Percentiles rank a stretch among this genome's conserved stretches.
Evolutionary conservation across 2,888 invertebrate species (phyloP).

Genomic region (Cryptus viduatorius): DNA sequence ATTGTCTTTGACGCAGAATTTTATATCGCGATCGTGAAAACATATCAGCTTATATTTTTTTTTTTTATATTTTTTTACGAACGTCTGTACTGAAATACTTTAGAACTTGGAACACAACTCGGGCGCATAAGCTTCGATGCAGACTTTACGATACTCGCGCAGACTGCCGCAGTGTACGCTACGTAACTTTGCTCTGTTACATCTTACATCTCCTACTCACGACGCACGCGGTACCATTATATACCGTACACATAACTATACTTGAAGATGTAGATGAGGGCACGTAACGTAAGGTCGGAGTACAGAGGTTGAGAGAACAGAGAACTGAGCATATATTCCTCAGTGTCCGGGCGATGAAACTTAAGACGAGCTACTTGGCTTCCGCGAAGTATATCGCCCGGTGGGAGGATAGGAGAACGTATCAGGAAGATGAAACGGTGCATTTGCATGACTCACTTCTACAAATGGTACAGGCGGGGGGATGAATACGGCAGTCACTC

Average conservation of each 20-base stretch:
- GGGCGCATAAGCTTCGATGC: neutral
- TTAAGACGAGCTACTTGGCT: conserved; percentile 45
- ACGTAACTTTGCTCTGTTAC: neutral
- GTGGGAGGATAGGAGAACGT: conserved; percentile 39
- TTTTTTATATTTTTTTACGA: no score
- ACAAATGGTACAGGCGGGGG: conserved; percentile 66
- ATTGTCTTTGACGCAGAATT: no score
- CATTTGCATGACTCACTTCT: conserved; percentile 70
- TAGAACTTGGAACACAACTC: neutral
- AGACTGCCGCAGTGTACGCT: neutral
- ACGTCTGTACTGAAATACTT: no score
- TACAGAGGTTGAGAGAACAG: conserved; percentile 19
- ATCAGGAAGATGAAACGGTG: conserved; percentile 66
- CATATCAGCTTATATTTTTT: no score
- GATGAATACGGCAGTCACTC: conserved; percentile 67
- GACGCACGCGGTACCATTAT: neutral
- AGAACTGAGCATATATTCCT: conserved; percentile 38
- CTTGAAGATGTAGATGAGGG: neutral
- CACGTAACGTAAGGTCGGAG: conserved; percentile 17
- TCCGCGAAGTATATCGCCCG: conserved; percentile 37
- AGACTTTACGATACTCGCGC: neutral
- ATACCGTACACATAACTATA: neutral
- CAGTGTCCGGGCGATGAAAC: conserved; percentile 57
- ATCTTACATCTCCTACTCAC: neutral
- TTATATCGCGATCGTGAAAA: no score